Conservation (phyloP, 2,113 vertebrate species). For the Garra rufa region DNA sequence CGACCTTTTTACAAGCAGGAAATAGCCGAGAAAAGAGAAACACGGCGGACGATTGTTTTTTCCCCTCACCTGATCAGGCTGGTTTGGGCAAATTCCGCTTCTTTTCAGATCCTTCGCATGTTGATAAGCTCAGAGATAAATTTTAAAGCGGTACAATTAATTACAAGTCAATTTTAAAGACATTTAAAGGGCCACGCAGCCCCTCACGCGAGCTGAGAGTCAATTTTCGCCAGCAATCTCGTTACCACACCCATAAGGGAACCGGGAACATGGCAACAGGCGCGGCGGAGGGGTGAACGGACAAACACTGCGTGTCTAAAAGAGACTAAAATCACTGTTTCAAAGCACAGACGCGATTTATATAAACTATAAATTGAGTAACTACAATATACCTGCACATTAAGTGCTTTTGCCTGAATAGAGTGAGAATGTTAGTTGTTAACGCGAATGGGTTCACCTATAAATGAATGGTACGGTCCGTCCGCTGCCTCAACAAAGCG, state of each 20-base stretch:
- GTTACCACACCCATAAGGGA: constrained; percentile 83
- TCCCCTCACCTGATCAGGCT: constrained; percentile 28
- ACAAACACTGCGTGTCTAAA: not conserved
- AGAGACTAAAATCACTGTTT: not conserved
- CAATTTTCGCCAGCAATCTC: constrained; percentile 73
- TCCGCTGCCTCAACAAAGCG: constrained; percentile 71
- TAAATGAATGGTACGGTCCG: constrained; percentile 71
- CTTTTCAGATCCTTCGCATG: constrained; percentile 72
- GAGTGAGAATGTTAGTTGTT: rapidly evolving
- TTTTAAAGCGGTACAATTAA: constrained; percentile 51
- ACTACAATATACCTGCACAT: not conserved
- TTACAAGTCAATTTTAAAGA: constrained; percentile 54
- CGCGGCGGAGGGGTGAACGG: constrained; percentile 62
- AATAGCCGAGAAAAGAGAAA: constrained; percentile 18
- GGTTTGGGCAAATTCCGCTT: constrained; percentile 44
- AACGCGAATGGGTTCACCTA: constrained; percentile 28
- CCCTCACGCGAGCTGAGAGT: constrained; percentile 63
- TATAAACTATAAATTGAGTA: rapidly evolving
- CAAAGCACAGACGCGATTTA: not conserved
- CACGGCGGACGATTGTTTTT: not conserved
- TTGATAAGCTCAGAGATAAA: constrained; percentile 50
- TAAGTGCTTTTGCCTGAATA: not conserved
- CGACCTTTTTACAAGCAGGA: constrained; percentile 21
- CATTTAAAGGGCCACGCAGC: constrained; percentile 59
- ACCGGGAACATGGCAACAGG: constrained; percentile 82